Base-by-base conservation (phyloP, 1,140 invertebrate species). In the Riptortus pedestris region DNA sequence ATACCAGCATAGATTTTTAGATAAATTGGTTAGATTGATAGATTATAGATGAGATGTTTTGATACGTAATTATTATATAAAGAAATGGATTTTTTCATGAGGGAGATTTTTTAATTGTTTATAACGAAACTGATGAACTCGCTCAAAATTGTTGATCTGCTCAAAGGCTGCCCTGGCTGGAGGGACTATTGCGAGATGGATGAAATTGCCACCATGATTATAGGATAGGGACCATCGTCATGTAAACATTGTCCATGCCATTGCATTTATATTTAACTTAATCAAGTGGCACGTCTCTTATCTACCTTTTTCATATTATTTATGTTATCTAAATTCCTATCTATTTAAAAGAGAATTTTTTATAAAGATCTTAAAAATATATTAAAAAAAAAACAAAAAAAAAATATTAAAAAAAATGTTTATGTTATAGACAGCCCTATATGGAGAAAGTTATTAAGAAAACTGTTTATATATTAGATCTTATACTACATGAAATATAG, bases 401-500 rank as follows among this genome's bases (percentile, higher is more conserved):
- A 38, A 51, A 51, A 51, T 51, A 20, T 51, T 51, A 20, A 51
- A 58, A 27, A 28, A 29, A n/a, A 28, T 62, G 62, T 48, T 66
- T 60, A 55, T 63, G 60, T 62, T 66, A 52, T 66, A 66, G 55
- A 57, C 60, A 62, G 45, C 45, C 43, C 60, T 22, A 47, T 43
- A 60, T 59, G 64, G 45, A 60, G 16, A 43, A 18, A 29, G 12
- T 58, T 58, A 58, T 58, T n/a, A 26, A 55, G 31, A 55, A 47
- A 65, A 48, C 52, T 66, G 61, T 66, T 62, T 62, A 66, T 66
- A 62, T 62, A 62, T 52, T 45, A 66, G 58, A 66, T 63, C 61
- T 58, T 43, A n/a, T n/a, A 26, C 24, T 31, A 65, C 55, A 29
- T 59, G 31, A n/a, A 29, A 29, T 24, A 43, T 60, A 33, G 57